Evolutionary conservation across 2,113 vertebrate species (phyloP), one percentile per base, ranked within the genome.

Genomic region (Polypterus senegalus): DNA sequence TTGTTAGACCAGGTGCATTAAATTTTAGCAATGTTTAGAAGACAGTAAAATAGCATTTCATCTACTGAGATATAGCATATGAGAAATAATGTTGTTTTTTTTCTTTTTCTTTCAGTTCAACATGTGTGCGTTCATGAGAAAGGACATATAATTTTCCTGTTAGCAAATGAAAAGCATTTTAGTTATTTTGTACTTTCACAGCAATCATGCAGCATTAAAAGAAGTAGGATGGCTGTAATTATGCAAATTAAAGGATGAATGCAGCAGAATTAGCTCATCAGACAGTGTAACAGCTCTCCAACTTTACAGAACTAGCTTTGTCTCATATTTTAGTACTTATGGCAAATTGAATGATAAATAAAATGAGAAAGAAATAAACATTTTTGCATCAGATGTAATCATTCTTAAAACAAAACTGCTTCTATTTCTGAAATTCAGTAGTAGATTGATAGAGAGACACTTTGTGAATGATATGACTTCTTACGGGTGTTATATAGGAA

Each of bases 171-270:
- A 75, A 77, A 69, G 58, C 71, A 70, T 75, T 76, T 80, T 56
- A 63, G 76, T 76, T 78, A 81, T 79, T 83, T 79, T 71, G 72
- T 78, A 73, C 66, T 82, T 83, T 76, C 65, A 70, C 74, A 80
- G 80, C 79, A 82, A 83, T 83, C 81, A 82, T 77, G 78, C 79
- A 77, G 73, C 76, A 82, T 83, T 83, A 83, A 81, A 79, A 82
- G 80, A 83, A 82, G 27, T 76, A 77, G 81, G 79, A 76, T 71
- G 80, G 77, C 27, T 69, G 75, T 80, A 83, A 83, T 83, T 83
- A 83, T 83, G 81, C 80, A 83, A 83, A 83, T 83, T 83, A 83
- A 82, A 79, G 79, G 77, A 77, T 81, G 80, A 83, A 82, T 83
- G 82, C 81, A 82, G 80, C 72, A 82, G 80, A 83, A 83, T 81